Conservation (phyloP, 2,797 vertebrate species). For the Xerus rutilus region DNA sequence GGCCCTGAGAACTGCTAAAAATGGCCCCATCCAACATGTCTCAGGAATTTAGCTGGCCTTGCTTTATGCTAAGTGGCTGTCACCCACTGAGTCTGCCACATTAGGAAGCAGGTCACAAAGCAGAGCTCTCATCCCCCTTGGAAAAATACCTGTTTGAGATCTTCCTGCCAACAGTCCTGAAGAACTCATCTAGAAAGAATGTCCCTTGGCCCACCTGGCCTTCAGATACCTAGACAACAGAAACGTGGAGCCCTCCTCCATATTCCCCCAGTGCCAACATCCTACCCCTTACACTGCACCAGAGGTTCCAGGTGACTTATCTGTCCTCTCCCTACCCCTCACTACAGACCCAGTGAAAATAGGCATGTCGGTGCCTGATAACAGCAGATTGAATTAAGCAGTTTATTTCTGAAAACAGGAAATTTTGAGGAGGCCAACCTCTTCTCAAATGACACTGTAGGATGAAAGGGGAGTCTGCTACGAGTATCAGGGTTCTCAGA, state of each 20-base stretch:
- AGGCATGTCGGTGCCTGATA: neutral
- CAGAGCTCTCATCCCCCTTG: neutral
- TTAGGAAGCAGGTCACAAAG: constrained; percentile 72
- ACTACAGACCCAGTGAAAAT: neutral
- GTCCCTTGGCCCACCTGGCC: neutral
- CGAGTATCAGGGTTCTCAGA: neutral
- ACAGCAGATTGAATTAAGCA: neutral
- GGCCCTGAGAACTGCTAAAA: constrained; percentile 76
- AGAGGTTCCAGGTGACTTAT: neutral
- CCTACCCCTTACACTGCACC: too few species aligned
- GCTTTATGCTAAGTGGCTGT: constrained; percentile 65
- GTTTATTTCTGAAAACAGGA: neutral
- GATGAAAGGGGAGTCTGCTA: neutral
- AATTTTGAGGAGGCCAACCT: neutral
- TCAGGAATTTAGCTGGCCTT: constrained; percentile 62
- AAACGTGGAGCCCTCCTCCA: neutral
- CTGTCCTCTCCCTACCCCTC: neutral
- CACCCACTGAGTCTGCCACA: constrained; percentile 59
- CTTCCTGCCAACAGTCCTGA: constrained; percentile 8
- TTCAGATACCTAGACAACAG: neutral
- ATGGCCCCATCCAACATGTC: constrained; percentile 52
- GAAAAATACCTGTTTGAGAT: constrained; percentile 51
- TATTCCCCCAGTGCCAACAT: neutral
- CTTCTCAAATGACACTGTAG: neutral
- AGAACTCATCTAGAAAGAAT: constrained; percentile 33